These are phyloP conservation scores for Nibea albiflora DNA, from an alignment of 2,113 vertebrate species.

Conservation along the genomic window DNA sequence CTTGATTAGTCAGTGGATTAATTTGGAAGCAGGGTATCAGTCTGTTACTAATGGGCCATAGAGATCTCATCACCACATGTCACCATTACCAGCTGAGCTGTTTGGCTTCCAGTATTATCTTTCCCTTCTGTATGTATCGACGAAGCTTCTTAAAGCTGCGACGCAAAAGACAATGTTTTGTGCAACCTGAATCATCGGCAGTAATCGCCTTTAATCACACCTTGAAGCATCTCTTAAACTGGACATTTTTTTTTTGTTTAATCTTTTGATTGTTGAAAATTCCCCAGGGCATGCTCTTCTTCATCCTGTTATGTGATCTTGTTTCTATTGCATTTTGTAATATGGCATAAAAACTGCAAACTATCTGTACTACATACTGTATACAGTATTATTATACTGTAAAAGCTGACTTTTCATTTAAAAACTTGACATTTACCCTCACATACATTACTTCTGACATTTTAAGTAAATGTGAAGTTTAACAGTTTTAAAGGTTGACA, in stretches of 20 bases:
- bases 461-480: background rate
- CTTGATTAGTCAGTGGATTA: constrained; percentile 85
- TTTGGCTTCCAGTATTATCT: constrained; percentile 78
- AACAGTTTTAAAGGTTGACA: background rate
- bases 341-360: background rate
- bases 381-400: background rate
- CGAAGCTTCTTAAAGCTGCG: constrained; percentile 43
- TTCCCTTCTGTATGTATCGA: constrained; percentile 46
- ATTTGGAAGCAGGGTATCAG: constrained; percentile 84
- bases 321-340: background rate
- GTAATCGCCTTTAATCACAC: constrained; percentile 46
- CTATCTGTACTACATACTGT: background rate
- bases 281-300: constrained; percentile 6
- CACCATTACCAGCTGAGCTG: constrained; percentile 79
- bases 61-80: constrained; percentile 82
- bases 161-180: constrained; percentile 48
- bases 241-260: constrained; percentile 16
- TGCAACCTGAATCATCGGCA: constrained; percentile 25
- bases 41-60: constrained; percentile 84
- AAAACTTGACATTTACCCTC: background rate
- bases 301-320: background rate
- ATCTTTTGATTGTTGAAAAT: constrained; percentile 30
- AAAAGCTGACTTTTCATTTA: background rate
- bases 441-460: background rate
- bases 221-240: constrained; percentile 19